Base-by-base conservation (phyloP, 2,888 invertebrate species). In the Phortica okadai region DNA sequence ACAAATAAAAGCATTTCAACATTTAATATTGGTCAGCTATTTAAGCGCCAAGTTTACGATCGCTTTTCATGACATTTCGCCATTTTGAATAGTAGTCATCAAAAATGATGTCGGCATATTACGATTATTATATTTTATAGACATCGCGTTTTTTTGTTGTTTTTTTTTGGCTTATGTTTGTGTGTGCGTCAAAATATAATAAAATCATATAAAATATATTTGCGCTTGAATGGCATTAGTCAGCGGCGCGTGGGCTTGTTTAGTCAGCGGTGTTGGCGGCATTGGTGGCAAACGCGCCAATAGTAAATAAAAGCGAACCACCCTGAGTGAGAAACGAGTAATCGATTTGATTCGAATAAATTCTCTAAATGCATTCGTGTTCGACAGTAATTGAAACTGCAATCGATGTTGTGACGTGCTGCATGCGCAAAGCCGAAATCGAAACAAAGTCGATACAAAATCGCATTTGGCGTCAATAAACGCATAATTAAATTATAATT, bases 61-160 rank as follows among this genome's bases (percentile, higher is more conserved):
- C 82, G 83, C 83, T 82, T 85, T 85, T 80, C 85, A 87, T 85
- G 85, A 83, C 84, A 81, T 78, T 79, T 83, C 82, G 85, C 83
- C 85, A 86, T 85, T 85, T 33, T 14, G 41, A 16, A 6, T 6
- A 25, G 25, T 62, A 25, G 41, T 8, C 45, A 16, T 14, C 25
- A 69, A 62, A 62, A 66, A 33, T 56, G 54, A 56, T 72, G 70
- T 33, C 56, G 70, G n/a, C 50, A 72, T 62, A 62, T 56, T 16
- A 11, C 14, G 54, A 45, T 56, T 72, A 64, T 77, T 76, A 79
- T 81, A 76, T 81, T 81, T 81, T 79, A 79, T 81, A 79, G 81
- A 76, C 76, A 69, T 78, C 74, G 75, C 72, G 75, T 64, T 72
- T 10, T 33, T 41, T 56, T 56, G 44, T 25, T 66, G 77, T 78